Evolutionary conservation across 2,113 vertebrate genomes (phyloP).

Genomic region (Cisticola juncidis): DNA sequence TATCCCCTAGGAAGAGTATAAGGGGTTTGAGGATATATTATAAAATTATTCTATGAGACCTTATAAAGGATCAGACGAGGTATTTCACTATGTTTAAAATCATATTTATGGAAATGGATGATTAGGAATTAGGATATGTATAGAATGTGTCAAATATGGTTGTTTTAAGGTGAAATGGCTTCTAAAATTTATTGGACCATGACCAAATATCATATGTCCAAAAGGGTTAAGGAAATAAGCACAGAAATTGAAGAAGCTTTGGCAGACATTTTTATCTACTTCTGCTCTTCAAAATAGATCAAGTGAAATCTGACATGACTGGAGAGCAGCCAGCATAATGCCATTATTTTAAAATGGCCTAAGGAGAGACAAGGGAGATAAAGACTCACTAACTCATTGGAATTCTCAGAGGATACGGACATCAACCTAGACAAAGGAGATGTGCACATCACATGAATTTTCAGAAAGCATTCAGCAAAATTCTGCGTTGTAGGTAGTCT

Average conservation of each 20-base stretch:
- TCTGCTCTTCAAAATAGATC: constrained; percentile 28
- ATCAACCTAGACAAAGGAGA: constrained; percentile 36
- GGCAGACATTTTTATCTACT: constrained; percentile 36
- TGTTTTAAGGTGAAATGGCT: constrained; percentile 25
- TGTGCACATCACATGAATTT: neutral
- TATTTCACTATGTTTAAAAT: constrained; percentile 16
- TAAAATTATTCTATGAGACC: neutral
- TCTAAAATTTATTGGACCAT: constrained; percentile 24
- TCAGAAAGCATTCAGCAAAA: constrained; percentile 26
- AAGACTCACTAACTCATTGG: constrained; percentile 26
- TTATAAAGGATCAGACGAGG: neutral
- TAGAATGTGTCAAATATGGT: neutral
- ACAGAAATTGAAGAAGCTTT: constrained; percentile 34
- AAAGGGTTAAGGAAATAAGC: constrained; percentile 16
- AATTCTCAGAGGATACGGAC: constrained; percentile 39
- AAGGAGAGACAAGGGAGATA: constrained; percentile 19
- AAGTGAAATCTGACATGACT: constrained; percentile 19
- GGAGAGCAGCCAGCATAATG: neutral
- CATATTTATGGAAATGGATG: constrained; percentile 27
- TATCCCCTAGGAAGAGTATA: neutral
- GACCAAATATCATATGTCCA: neutral
- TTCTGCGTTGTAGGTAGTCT: constrained; percentile 1
- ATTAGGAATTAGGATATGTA: constrained; percentile 1
- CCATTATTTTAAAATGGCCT: constrained; percentile 41
- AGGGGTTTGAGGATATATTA: neutral